These are phyloP conservation scores for Perca fluviatilis DNA, from an alignment of 2,113 vertebrate genomes.

Conservation along the genomic window DNA sequence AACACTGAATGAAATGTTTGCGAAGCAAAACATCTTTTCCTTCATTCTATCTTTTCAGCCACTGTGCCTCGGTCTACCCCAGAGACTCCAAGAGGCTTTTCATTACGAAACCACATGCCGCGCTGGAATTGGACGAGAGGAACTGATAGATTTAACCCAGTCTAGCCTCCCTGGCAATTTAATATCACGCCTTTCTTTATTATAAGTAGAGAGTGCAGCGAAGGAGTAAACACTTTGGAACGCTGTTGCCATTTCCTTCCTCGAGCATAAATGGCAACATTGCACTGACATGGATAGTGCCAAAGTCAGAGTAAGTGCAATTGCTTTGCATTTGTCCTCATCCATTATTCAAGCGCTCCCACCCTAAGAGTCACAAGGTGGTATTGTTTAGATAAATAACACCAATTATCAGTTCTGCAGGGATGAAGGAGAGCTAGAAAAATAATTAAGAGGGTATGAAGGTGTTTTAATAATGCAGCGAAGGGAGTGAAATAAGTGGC, in stretches of 20 bases:
- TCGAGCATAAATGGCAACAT: slow-evolving; percentile 49
- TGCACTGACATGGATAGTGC: slow-evolving; percentile 54
- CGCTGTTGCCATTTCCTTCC: slow-evolving; percentile 57
- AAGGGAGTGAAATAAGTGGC: slow-evolving; percentile 68
- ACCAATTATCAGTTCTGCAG: slow-evolving; percentile 79
- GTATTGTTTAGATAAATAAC: slow-evolving; percentile 85
- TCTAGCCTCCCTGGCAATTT: slow-evolving; percentile 69
- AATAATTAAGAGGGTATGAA: slow-evolving; percentile 77
- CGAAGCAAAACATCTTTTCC: slow-evolving; percentile 51
- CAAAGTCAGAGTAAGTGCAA: slow-evolving; percentile 75
- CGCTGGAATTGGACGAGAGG: slow-evolving; percentile 58
- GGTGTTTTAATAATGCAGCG: slow-evolving; percentile 76
- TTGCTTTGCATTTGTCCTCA: slow-evolving; percentile 81
- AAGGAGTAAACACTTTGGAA: slow-evolving; percentile 66
- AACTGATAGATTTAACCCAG: slow-evolving; percentile 73
- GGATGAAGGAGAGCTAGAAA: slow-evolving; percentile 62
- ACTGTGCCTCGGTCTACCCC: slow-evolving; percentile 33
- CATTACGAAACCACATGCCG: slow-evolving; percentile 74
- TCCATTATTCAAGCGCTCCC: slow-evolving; percentile 81
- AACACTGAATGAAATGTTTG: slow-evolving; percentile 52
- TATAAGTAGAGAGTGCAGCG: slow-evolving; percentile 50
- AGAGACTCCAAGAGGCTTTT: slow-evolving; percentile 63
- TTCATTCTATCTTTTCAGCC: slow-evolving; percentile 54
- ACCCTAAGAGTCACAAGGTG: slow-evolving; percentile 68
- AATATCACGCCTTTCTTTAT: slow-evolving; percentile 68